These are phyloP conservation scores for Lanistes nyassanus DNA, from an alignment of 1,140 invertebrate genomes.

Conservation along the genomic window DNA sequence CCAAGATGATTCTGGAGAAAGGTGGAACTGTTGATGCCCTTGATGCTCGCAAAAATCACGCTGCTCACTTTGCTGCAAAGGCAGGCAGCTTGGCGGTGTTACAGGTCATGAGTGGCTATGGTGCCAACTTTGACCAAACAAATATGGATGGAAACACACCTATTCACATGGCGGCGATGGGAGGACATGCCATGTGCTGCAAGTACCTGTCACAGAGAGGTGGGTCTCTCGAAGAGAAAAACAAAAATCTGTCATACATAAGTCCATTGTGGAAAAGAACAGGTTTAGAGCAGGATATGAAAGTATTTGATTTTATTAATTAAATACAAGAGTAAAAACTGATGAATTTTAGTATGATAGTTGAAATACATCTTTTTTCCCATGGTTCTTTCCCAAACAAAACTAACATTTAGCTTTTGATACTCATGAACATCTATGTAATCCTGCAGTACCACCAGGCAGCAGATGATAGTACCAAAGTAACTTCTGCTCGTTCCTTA, in stretches of 20 bases:
- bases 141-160: conserved; percentile 62
- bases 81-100: conserved; percentile 59
- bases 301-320: too few species aligned
- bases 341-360: too few species aligned
- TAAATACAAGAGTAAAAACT: too few species aligned
- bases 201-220: conserved; percentile 65
- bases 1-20: conserved; percentile 57
- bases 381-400: too few species aligned
- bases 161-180: conserved; percentile 61
- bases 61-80: conserved; percentile 64
- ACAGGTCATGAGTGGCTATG: conserved; percentile 59
- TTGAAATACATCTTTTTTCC: too few species aligned
- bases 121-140: conserved; percentile 64
- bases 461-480: too few species aligned
- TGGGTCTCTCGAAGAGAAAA: conserved; percentile 25
- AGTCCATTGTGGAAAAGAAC: background rate
- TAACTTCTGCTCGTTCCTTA: too few species aligned
- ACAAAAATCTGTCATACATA: background rate
- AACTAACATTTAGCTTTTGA: too few species aligned
- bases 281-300: too few species aligned
- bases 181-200: conserved; percentile 60
- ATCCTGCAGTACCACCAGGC: too few species aligned
- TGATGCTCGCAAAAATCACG: conserved; percentile 58
- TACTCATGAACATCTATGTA: too few species aligned
- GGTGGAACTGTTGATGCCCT: conserved; percentile 58